Evolutionary conservation across 1,140 invertebrate species (phyloP).

Genomic region (Drosophila pectinifera): DNA sequence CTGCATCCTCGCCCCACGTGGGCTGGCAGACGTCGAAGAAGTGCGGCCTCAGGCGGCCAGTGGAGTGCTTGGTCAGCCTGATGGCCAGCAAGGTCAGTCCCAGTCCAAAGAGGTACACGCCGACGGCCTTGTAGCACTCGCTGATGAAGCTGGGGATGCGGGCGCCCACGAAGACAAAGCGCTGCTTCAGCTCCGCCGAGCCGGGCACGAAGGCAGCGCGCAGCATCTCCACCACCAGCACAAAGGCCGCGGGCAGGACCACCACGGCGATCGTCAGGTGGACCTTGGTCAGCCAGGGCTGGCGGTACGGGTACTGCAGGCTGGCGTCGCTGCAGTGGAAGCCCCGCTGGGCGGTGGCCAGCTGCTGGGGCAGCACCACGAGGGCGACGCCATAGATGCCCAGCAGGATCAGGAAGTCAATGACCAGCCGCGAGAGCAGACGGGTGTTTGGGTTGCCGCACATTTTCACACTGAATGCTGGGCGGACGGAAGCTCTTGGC

Average conservation of each 20-base stretch:
- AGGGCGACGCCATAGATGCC: constrained; percentile 64
- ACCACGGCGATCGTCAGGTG: constrained; percentile 72
- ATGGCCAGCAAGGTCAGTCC: constrained; percentile 55
- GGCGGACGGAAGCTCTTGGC: constrained; percentile 1
- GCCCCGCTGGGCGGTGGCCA: constrained; percentile 58
- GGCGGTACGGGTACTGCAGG: constrained; percentile 66
- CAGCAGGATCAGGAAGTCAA: constrained; percentile 73
- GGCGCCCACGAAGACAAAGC: constrained; percentile 72
- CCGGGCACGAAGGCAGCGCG: constrained; percentile 65
- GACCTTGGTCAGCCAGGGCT: constrained; percentile 68
- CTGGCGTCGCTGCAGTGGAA: constrained; percentile 73
- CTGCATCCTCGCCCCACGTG: constrained; percentile 46
- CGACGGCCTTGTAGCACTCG: constrained; percentile 77
- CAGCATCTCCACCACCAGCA: constrained; percentile 74
- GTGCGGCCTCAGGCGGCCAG: constrained; percentile 69
- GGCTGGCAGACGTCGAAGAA: constrained; percentile 78
- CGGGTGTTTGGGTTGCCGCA: constrained; percentile 80
- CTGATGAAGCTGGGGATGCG: constrained; percentile 76
- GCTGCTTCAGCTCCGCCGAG: constrained; percentile 56
- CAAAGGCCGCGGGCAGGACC: constrained; percentile 63
- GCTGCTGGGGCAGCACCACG: constrained; percentile 67
- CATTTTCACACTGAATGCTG: constrained; percentile 67
- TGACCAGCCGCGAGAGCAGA: constrained; percentile 73
- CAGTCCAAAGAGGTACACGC: constrained; percentile 72
- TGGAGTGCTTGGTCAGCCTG: constrained; percentile 53